Percentiles rank a stretch among this genome's conserved stretches.
phyloP scores from a whole-genome alignment of 1,140 invertebrate species.

The Euwallacea fornicatus region DNA sequence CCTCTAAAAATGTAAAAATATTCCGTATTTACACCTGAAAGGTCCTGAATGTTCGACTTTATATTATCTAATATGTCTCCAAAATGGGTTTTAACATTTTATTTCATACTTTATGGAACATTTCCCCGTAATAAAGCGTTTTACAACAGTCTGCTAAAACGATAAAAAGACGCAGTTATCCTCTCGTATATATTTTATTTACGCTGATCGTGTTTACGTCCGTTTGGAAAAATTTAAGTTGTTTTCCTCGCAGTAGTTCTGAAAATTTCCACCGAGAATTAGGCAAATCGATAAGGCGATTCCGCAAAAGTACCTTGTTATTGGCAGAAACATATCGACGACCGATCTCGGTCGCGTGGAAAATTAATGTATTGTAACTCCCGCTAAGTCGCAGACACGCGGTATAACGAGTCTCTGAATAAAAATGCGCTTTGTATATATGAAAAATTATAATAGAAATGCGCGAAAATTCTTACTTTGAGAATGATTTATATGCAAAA shows the following conservation, averaged over 20 bases:
- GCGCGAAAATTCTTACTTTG: too few species aligned
- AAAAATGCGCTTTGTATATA: too few species aligned
- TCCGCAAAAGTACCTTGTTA: too few species aligned
- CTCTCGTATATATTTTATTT: slow-evolving; percentile 30
- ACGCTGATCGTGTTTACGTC: slow-evolving; percentile 23
- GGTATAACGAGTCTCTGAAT: too few species aligned
- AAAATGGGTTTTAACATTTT: slow-evolving; percentile 32
- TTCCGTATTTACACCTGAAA: slow-evolving; percentile 26
- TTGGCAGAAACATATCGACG: too few species aligned
- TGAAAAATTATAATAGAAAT: too few species aligned
- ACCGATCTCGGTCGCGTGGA: too few species aligned
- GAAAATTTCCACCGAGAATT: too few species aligned
- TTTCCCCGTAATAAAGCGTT: slow-evolving; percentile 32
- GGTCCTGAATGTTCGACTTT: slow-evolving; percentile 31
- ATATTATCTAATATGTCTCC: slow-evolving; percentile 36
- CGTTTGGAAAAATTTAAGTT: slow-evolving; percentile 18
- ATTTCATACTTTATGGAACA: slow-evolving; percentile 31
- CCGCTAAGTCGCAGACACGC: too few species aligned
- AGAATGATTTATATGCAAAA: too few species aligned
- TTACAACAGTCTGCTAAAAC: slow-evolving; percentile 35
- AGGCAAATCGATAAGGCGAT: too few species aligned
- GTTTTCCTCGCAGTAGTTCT: not conserved
- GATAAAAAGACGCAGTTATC: slow-evolving; percentile 29
- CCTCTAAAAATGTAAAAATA: slow-evolving; percentile 23
- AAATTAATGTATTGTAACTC: too few species aligned